Percentiles rank a stretch among this genome's conserved stretches.
These are phyloP conservation scores for Anguilla pacifica DNA, from an alignment of 2,797 vertebrate genomes.

Conservation along the genomic window DNA sequence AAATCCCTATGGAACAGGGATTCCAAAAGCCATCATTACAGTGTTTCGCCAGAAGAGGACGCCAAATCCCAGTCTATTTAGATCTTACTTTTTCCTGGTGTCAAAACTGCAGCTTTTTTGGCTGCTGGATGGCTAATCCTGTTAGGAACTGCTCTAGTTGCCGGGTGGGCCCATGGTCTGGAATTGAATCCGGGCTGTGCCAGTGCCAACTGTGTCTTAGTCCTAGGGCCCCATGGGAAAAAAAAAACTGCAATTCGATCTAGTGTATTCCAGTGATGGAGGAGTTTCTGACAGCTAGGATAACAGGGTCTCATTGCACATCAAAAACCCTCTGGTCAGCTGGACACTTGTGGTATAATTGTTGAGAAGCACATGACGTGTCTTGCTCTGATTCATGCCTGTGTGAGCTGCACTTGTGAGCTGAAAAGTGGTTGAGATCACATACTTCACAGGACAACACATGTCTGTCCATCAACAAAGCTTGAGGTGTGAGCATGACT, in stretches of 20 bases:
- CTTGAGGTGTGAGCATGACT: too few relatives aligned
- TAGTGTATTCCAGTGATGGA: not conserved
- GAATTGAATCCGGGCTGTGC: not conserved
- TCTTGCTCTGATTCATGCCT: too few relatives aligned
- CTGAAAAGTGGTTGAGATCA: too few relatives aligned
- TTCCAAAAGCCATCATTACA: not conserved
- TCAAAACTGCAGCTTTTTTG: not conserved
- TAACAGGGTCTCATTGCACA: not conserved
- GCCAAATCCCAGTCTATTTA: not conserved
- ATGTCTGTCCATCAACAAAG: too few relatives aligned
- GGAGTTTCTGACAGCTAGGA: not conserved
- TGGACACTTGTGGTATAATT: too few relatives aligned
- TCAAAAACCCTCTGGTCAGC: too few relatives aligned
- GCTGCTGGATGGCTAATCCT: not conserved
- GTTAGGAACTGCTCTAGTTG: not conserved
- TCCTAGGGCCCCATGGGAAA: not conserved
- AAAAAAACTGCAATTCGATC: not conserved
- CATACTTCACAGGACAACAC: too few relatives aligned
- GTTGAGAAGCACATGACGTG: too few relatives aligned
- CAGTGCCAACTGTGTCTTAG: not conserved
- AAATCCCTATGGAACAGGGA: not conserved
- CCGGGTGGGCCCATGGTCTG: not conserved
- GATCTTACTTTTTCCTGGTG: not conserved
- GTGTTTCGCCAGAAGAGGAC: not conserved
- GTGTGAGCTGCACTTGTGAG: too few relatives aligned